These are phyloP conservation scores for Seriola dumerili DNA, from an alignment of 2,113 vertebrate species.

Conservation along the genomic window DNA sequence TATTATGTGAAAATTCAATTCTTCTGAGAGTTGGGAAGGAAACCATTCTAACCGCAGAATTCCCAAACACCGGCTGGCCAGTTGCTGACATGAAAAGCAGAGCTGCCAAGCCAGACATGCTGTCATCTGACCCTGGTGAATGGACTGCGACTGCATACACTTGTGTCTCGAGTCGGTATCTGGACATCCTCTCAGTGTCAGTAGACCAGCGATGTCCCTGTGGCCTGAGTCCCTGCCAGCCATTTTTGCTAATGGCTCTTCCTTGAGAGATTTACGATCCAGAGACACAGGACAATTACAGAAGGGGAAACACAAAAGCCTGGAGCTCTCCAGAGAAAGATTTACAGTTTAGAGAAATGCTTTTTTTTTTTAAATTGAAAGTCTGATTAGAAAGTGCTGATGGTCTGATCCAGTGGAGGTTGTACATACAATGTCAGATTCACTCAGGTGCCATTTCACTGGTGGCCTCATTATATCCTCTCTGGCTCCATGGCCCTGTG, in stretches of 20 bases:
- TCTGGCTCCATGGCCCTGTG: conserved; percentile 18
- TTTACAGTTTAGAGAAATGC: conserved; percentile 72
- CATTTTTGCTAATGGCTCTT: conserved; percentile 78
- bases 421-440: conserved; percentile 58
- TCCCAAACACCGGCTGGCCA: conserved; percentile 49
- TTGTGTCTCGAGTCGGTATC: conserved; percentile 52
- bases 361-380: conserved; percentile 78
- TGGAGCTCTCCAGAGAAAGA: conserved; percentile 60
- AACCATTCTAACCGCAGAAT: conserved; percentile 61
- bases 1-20: conserved; percentile 55
- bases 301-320: conserved; percentile 76
- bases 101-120: conserved; percentile 65
- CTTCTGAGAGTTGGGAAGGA: conserved; percentile 51
- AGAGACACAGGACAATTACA: conserved; percentile 81
- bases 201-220: conserved; percentile 43
- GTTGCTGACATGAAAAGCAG: conserved; percentile 62
- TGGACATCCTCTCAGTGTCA: conserved; percentile 72
- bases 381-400: conserved; percentile 77
- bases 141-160: conserved; percentile 42
- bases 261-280: conserved; percentile 77
- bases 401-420: conserved; percentile 57
- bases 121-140: conserved; percentile 66
- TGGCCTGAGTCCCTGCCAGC: conserved; percentile 63
- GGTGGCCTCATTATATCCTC: conserved; percentile 61
- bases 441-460: conserved; percentile 58